Conservation (phyloP, 2,113 vertebrate species). For the Gobio gobio region DNA sequence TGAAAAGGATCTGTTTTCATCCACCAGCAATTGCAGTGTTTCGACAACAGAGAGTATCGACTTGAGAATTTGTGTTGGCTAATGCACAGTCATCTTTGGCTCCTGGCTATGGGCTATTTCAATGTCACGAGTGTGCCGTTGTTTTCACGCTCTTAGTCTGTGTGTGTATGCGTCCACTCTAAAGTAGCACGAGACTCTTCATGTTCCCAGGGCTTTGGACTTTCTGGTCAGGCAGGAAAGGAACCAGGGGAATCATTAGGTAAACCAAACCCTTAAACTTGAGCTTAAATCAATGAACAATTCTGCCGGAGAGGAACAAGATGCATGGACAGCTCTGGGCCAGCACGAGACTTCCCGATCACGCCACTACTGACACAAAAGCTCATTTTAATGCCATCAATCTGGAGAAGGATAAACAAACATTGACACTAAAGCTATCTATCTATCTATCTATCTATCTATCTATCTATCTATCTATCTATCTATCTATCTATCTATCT, state of each 20-base stretch:
- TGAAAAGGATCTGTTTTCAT: background rate
- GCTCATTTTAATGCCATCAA: conserved; percentile 62
- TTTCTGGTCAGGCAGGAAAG: conserved; percentile 75
- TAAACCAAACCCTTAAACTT: conserved; percentile 73
- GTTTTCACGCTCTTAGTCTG: conserved; percentile 4
- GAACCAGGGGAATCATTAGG: conserved; percentile 76
- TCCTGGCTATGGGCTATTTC: conserved; percentile 4
- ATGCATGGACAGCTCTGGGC: conserved; percentile 61
- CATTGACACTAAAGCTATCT: conserved; percentile 58
- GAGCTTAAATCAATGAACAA: conserved; percentile 75
- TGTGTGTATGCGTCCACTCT: background rate
- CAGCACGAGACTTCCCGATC: conserved; percentile 68
- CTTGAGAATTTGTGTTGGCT: conserved; percentile 3
- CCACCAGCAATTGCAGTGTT: conserved; percentile 21
- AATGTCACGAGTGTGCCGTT: background rate
- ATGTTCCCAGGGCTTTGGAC: conserved; percentile 66
- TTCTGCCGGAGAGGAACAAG: conserved; percentile 69
- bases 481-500: background rate
- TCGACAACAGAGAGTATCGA: conserved; percentile 11
- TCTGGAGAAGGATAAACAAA: conserved; percentile 62
- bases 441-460: background rate
- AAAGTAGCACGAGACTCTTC: conserved; percentile 44
- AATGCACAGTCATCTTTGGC: conserved; percentile 19
- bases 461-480: background rate
- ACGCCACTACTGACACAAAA: conserved; percentile 56